phyloP scores from a whole-genome alignment of 1,140 invertebrate genomes.

The Lethrus apterus region DNA sequence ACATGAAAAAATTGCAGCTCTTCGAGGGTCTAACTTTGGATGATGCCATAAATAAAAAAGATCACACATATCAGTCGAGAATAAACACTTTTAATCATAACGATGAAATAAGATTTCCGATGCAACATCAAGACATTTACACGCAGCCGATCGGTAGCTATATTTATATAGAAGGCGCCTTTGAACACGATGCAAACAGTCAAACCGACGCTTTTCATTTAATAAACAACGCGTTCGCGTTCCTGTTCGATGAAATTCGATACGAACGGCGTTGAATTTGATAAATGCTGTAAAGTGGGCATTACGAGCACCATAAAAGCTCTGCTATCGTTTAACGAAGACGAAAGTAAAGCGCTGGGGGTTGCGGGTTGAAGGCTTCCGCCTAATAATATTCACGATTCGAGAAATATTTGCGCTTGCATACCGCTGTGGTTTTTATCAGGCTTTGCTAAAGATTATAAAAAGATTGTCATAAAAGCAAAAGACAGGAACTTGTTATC shows the following conservation, averaged over 20 bases:
- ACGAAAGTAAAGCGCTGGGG: conserved; percentile 22
- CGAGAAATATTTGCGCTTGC: conserved; percentile 35
- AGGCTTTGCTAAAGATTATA: conserved; percentile 17
- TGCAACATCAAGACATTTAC: conserved; percentile 10
- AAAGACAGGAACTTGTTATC: conserved; percentile 18
- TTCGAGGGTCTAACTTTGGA: not conserved
- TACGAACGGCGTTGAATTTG: conserved; percentile 43
- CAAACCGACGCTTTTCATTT: not conserved
- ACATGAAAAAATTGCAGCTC: not conserved
- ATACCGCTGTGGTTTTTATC: conserved; percentile 39
- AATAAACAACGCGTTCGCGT: not conserved
- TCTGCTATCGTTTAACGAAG: conserved; percentile 27
- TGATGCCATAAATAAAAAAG: not conserved
- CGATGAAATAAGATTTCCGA: conserved; percentile 7
- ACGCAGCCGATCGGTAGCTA: not conserved
- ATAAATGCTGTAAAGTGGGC: conserved; percentile 39
- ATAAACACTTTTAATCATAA: not conserved
- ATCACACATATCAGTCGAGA: conserved; percentile 2
- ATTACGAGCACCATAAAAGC: conserved; percentile 40
- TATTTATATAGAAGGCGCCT: not conserved
- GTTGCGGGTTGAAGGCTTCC: conserved; percentile 31
- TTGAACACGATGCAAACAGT: not conserved
- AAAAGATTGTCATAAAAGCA: conserved; percentile 17
- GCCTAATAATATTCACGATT: not conserved
- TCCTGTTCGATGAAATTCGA: conserved; percentile 42